Conservation (phyloP, 2,888 invertebrate species). For the Drosophila imparisetae region DNA sequence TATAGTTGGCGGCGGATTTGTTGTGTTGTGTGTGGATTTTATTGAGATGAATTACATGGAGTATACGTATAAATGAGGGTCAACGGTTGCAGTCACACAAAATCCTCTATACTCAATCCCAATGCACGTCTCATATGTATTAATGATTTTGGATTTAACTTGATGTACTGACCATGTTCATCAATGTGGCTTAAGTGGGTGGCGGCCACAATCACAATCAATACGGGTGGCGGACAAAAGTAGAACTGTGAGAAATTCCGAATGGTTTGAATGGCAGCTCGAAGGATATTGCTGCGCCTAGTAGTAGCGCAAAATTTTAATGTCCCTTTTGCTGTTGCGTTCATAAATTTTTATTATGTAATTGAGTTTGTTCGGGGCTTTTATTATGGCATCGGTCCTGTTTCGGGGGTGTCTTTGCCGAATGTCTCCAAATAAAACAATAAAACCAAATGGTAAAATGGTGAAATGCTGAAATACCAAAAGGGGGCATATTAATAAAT, state of each 20-base stretch:
- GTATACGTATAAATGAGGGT: conserved; percentile 72
- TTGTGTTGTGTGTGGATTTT: conserved; percentile 65
- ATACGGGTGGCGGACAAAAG: conserved; percentile 11
- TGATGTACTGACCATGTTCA: conserved; percentile 67
- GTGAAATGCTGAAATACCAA: conserved; percentile 43
- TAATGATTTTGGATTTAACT: conserved; percentile 74
- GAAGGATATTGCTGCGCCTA: conserved; percentile 25
- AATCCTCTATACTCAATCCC: conserved; percentile 6
- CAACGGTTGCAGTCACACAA: conserved; percentile 36
- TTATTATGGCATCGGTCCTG: conserved; percentile 26
- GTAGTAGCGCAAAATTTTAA: conserved; percentile 62
- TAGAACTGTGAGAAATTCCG: conserved; percentile 22
- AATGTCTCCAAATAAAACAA: conserved; percentile 75
- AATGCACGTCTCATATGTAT: conserved; percentile 57
- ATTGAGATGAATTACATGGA: conserved; percentile 76
- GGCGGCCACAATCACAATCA: conserved; percentile 31
- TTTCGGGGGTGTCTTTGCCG: conserved; percentile 39
- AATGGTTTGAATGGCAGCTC: conserved; percentile 11
- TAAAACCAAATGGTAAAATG: conserved; percentile 67
- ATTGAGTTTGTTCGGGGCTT: conserved; percentile 63
- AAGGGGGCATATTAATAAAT: conserved; percentile 67
- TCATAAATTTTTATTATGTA: conserved; percentile 80
- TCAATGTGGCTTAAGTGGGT: conserved; percentile 63
- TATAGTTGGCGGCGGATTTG: conserved; percentile 70
- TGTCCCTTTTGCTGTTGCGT: conserved; percentile 58